Evolutionary conservation across 2,113 vertebrate species (phyloP), one percentile per base, ranked within the genome.

Genomic region (Cephalopholis sonnerati): DNA sequence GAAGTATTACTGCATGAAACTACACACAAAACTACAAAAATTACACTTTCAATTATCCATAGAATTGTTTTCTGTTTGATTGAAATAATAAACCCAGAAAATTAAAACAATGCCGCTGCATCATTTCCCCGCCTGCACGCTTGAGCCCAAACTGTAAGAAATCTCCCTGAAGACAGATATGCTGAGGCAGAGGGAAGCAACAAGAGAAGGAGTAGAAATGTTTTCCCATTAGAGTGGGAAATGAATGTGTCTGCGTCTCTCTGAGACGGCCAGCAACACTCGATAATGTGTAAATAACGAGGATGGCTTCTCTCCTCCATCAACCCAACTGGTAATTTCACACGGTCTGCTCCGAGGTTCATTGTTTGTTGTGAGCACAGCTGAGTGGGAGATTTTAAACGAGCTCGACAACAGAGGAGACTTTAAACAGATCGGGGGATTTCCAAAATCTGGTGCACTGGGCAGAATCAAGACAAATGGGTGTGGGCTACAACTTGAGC

Each of bases 261-360:
- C 58, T 67, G 36, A 74, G 70, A 51, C 72, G 73, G 59, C 65
- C 20, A 32, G 77, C 73, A 24, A 11, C 55, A 17, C 65, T 1
- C 57, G 77, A 77, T 87, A 87, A 86, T 15, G 84, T 73, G 74
- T 79, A 76, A 84, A 89, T 82, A 87, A 90, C 71, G 74, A 91
- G 79, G 48, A 57, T 0, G 62, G 81, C 5, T 41, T 81, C 85
- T 87, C 25, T 16, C 25, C 76, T 89, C 75, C 66, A 67, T 90
- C 83, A 78, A 11, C 50, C 5, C 4, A 9, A 55, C 71, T 41
- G 76, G 17, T 75, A 20, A 64, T 73, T 75, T 74, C 78, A 58
- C 61, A 29, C 48, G 7, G 36, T 27, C 22, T 20, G 63, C 29
- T 39, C 27, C 4, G 39, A 27, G 55, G 39, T 39, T 41, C 44